These are phyloP conservation scores for Phrynocephalus versicolor DNA, from an alignment of 2,113 vertebrate species.

Conservation along the genomic window DNA sequence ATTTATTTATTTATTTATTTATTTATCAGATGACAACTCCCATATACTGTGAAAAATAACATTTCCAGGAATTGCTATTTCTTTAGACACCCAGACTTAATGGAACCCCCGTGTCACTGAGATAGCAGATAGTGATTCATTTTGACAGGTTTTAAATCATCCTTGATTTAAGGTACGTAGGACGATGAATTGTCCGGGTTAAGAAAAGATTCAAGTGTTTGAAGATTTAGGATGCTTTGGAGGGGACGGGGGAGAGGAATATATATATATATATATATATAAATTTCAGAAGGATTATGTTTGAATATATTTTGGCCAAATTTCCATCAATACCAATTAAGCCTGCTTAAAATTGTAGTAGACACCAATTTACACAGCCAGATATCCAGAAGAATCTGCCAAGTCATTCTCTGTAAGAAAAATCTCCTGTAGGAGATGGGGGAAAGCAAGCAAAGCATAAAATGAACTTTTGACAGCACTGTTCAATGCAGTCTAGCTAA, in stretches of 20 bases:
- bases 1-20: too few species aligned
- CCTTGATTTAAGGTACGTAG: too few species aligned
- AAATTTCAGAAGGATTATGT: too few species aligned
- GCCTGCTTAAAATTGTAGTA: neutral
- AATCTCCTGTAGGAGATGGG: neutral
- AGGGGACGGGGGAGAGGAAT: neutral
- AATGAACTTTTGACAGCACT: neutral
- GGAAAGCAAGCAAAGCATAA: neutral
- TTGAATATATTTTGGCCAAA: neutral
- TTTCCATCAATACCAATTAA: neutral
- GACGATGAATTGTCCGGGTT: neutral
- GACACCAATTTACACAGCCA: neutral
- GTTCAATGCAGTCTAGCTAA: neutral
- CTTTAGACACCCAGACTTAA: too few species aligned
- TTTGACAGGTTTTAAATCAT: neutral
- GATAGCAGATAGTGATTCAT: neutral
- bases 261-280: neutral
- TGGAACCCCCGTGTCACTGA: too few species aligned
- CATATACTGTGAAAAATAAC: too few species aligned
- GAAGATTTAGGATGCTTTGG: neutral
- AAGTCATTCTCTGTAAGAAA: neutral
- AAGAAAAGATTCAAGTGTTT: neutral
- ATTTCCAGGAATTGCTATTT: too few species aligned
- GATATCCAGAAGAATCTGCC: conserved; percentile 2
- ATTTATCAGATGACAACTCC: too few species aligned